phyloP scores from a whole-genome alignment of 2,797 vertebrate species.

The Cynodonichthys magdalenae region DNA sequence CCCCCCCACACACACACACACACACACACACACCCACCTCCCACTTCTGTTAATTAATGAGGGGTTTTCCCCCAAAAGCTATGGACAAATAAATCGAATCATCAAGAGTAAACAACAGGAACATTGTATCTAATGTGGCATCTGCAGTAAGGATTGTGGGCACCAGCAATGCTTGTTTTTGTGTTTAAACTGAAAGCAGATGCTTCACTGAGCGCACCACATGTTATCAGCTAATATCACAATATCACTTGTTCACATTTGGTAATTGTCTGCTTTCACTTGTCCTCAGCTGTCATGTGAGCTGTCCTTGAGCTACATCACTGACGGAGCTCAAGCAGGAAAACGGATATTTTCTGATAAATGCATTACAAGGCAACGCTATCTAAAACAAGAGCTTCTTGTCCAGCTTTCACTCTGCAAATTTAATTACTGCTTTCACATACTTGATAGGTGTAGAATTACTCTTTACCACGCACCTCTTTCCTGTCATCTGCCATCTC shows the following conservation, averaged over 20 bases:
- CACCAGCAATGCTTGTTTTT: constrained; percentile 49
- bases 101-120: constrained; percentile 64
- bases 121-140: constrained; percentile 66
- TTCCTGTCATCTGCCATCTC: constrained; percentile 45
- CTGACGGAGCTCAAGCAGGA: constrained; percentile 57
- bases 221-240: constrained; percentile 74
- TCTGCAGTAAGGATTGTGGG: constrained; percentile 44
- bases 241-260: constrained; percentile 70
- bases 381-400: constrained; percentile 71
- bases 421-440: constrained; percentile 53
- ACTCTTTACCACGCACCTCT: constrained; percentile 53
- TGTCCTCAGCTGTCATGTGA: constrained; percentile 69
- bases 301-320: constrained; percentile 58
- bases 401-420: constrained; percentile 60
- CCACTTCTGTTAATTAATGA: constrained; percentile 40
- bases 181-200: constrained; percentile 76
- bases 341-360: constrained; percentile 63
- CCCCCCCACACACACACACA: too few relatives aligned
- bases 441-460: constrained; percentile 52
- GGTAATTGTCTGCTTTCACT: constrained; percentile 65
- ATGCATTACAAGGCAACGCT: constrained; percentile 59
- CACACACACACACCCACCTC: too few relatives aligned
- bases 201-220: constrained; percentile 53
- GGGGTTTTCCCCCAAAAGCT: constrained; percentile 65
- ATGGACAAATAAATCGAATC: constrained; percentile 65